A percentile compares a stretch with the other conserved stretches of the same genome.
Evolutionary conservation across 2,113 vertebrate genomes (phyloP).

Genomic region (Pavo muticus): DNA sequence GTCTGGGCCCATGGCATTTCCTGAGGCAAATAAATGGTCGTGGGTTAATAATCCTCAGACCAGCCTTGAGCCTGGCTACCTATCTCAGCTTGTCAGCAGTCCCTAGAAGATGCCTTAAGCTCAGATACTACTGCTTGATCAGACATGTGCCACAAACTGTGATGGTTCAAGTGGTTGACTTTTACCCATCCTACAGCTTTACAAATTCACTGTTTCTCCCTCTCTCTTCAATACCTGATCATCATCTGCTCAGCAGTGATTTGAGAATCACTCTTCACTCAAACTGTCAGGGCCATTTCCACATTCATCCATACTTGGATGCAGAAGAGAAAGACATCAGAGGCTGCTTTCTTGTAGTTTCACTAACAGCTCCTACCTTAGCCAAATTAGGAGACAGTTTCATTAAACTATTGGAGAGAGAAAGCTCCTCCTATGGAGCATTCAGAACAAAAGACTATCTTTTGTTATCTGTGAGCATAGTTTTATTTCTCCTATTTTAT

Average conservation of each 20-base stretch:
- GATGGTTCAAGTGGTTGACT: not conserved
- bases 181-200: not conserved
- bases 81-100: slow-evolving; percentile 10
- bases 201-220: not conserved
- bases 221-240: not conserved
- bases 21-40: not conserved
- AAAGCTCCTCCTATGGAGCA: not conserved
- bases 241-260: not conserved
- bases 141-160: not conserved
- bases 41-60: slow-evolving; percentile 8
- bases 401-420: not conserved
- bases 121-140: not conserved
- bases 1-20: not conserved
- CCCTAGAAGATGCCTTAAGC: not conserved
- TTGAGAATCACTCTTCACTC: not conserved
- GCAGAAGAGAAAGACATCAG: not conserved
- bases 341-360: not conserved
- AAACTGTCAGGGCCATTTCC: not conserved
- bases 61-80: not conserved
- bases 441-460: not conserved
- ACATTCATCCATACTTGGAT: not conserved
- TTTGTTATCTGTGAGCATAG: not conserved
- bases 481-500: not conserved
- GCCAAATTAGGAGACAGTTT: not conserved
- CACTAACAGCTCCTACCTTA: not conserved